These are phyloP conservation scores for Cerastoderma edule DNA, from an alignment of 2,888 invertebrate species.

Conservation along the genomic window DNA sequence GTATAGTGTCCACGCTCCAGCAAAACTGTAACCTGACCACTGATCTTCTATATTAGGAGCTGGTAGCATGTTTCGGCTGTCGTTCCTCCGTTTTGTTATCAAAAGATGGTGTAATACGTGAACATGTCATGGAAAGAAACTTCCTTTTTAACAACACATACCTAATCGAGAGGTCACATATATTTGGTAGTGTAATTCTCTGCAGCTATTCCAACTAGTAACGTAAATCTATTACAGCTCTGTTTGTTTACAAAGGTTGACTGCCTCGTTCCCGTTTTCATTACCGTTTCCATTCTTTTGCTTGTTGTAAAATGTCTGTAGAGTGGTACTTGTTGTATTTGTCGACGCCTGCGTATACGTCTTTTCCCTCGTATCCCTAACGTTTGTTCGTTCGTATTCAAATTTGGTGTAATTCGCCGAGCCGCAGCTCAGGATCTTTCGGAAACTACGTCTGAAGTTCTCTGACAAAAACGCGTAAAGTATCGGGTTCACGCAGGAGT, in stretches of 20 bases:
- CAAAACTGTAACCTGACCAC: too few species aligned
- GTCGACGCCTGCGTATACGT: slow-evolving; percentile 41
- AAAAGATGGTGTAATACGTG: too few species aligned
- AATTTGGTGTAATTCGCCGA: slow-evolving; percentile 62
- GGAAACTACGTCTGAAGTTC: slow-evolving; percentile 95
- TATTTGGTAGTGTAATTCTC: too few species aligned
- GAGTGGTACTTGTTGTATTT: slow-evolving; percentile 36
- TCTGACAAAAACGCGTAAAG: slow-evolving; percentile 97
- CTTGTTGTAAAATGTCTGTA: slow-evolving; percentile 50
- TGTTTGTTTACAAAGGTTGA: slow-evolving; percentile 55
- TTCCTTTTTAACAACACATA: too few species aligned
- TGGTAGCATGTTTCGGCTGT: too few species aligned
- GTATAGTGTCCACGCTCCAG: too few species aligned
- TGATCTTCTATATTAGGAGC: too few species aligned
- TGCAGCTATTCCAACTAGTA: too few species aligned
- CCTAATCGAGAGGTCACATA: too few species aligned
- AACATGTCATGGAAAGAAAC: too few species aligned
- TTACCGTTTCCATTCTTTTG: slow-evolving; percentile 21
- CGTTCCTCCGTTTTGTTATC: too few species aligned
- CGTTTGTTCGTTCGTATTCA: slow-evolving; percentile 77
- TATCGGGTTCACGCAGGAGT: slow-evolving; percentile 97
- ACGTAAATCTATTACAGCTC: slow-evolving; percentile 35
- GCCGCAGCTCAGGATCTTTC: slow-evolving; percentile 81
- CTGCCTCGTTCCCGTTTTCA: slow-evolving; percentile 41
- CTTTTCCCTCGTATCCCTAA: slow-evolving; percentile 37